These are phyloP conservation scores for Camarhynchus parvulus DNA, from an alignment of 2,113 vertebrate species.

Conservation along the genomic window DNA sequence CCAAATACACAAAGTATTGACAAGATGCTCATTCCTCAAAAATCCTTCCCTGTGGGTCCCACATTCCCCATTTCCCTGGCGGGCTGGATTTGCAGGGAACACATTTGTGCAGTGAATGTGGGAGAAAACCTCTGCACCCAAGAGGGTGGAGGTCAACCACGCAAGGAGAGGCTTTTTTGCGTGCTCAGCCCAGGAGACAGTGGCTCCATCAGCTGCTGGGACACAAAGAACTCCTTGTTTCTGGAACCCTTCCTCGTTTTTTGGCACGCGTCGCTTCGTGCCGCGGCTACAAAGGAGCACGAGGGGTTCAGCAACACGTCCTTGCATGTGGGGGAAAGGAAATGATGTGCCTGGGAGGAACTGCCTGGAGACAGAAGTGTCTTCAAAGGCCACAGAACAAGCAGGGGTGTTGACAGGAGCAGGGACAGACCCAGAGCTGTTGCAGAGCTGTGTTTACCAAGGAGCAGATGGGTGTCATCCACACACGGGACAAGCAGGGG, in stretches of 20 bases:
- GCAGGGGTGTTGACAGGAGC: conserved; percentile 43
- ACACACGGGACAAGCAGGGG: neutral
- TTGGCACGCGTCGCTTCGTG: neutral
- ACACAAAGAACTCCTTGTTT: conserved; percentile 31
- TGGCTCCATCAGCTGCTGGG: neutral
- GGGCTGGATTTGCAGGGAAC: neutral
- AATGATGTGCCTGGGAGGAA: conserved; percentile 29
- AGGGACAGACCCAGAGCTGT: neutral
- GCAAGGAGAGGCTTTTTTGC: neutral
- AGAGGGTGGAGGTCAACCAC: neutral
- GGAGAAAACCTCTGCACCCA: neutral
- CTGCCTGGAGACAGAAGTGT: conserved; percentile 7
- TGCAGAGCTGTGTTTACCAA: conserved; percentile 1
- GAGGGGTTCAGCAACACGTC: neutral
- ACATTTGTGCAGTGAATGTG: neutral
- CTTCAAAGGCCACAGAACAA: conserved; percentile 20
- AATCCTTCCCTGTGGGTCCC: neutral
- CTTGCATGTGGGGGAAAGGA: neutral
- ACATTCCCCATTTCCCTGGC: neutral
- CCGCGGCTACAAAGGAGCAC: neutral
- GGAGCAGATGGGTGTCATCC: neutral
- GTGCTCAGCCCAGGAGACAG: neutral
- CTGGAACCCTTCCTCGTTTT: neutral
- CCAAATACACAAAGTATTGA: neutral
- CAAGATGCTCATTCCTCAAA: neutral